Conservation (phyloP, 2,797 vertebrate species). For the Ciconia nigra region DNA sequence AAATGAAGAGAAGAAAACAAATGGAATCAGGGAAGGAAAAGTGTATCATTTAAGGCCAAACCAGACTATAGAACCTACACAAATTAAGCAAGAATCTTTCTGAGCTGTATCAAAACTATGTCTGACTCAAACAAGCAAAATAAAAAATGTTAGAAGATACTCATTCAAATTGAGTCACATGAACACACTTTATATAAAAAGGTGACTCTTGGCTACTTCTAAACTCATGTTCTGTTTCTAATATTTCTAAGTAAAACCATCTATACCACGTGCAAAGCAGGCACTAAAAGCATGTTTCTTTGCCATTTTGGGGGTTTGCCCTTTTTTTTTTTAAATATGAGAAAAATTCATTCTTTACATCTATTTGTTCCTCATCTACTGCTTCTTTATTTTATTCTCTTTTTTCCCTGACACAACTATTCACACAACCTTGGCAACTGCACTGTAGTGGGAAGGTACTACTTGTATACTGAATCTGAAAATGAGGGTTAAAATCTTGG, state of each 20-base stretch:
- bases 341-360: conserved; percentile 15
- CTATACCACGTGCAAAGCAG: not conserved
- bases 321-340: not conserved
- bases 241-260: conserved; percentile 25
- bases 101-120: not conserved
- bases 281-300: not conserved
- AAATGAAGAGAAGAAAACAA: not conserved
- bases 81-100: not conserved
- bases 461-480: not conserved
- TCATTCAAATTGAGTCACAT: not conserved
- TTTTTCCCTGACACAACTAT: not conserved
- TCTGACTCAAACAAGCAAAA: not conserved
- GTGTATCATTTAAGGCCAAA: not conserved
- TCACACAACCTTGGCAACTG: not conserved
- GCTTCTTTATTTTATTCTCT: not conserved
- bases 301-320: not conserved
- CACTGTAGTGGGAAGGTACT: not conserved
- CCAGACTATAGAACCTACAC: not conserved
- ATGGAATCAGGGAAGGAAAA: not conserved
- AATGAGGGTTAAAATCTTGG: not conserved
- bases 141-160: not conserved
- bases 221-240: conserved; percentile 8
- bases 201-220: not conserved
- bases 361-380: not conserved
- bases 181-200: not conserved